Percentiles rank a stretch among this genome's conserved stretches.
phyloP scores from a whole-genome alignment of 2,113 vertebrate genomes.

The Saguinus imperator region DNA sequence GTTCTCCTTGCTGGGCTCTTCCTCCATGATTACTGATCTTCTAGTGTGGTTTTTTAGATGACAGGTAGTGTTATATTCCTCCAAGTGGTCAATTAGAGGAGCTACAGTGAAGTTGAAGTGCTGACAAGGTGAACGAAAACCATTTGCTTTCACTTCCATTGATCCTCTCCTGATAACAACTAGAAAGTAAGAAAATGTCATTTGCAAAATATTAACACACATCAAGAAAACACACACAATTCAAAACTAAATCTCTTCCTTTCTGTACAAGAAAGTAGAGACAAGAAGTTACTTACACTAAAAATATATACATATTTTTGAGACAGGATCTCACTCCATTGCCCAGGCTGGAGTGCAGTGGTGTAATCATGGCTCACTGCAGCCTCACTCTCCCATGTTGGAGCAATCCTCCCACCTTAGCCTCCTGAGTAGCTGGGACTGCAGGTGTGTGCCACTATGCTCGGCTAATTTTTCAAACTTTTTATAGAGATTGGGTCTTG shows the following conservation, averaged over 20 bases:
- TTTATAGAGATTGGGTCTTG: too few species aligned
- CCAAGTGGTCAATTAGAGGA: slow-evolving; percentile 49
- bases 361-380: too few species aligned
- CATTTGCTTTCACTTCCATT: slow-evolving; percentile 61
- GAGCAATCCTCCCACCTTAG: too few species aligned
- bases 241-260: slow-evolving; percentile 28
- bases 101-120: slow-evolving; percentile 75
- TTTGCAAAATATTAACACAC: neutral
- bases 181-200: slow-evolving; percentile 63
- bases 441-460: too few species aligned
- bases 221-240: neutral
- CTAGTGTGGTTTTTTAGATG: slow-evolving; percentile 64
- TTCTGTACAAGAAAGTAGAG: slow-evolving; percentile 22
- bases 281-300: neutral
- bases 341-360: too few species aligned
- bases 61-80: slow-evolving; percentile 61
- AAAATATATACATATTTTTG: neutral
- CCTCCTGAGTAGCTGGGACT: too few species aligned
- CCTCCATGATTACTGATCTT: neutral
- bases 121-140: slow-evolving; percentile 66
- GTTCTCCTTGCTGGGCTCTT: neutral
- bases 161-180: slow-evolving; percentile 68
- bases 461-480: too few species aligned
- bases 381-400: too few species aligned
- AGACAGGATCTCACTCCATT: too few species aligned